A percentile compares a stretch with the other conserved stretches of the same genome.
These are phyloP conservation scores for Chelonus formosanus DNA, from an alignment of 2,888 invertebrate species.

Conservation along the genomic window DNA sequence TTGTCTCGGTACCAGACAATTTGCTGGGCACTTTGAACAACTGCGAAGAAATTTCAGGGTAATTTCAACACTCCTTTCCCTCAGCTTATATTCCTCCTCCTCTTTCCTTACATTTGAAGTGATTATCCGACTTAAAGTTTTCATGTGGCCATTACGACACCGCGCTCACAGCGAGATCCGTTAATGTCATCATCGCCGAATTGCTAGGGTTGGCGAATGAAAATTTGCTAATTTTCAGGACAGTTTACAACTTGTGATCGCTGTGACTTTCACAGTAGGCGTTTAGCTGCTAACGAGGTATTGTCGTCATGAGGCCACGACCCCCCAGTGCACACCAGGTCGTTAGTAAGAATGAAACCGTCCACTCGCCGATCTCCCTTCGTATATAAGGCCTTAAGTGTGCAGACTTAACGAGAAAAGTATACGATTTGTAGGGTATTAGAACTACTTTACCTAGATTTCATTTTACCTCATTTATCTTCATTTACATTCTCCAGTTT, in stretches of 20 bases:
- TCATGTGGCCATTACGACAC: slow-evolving; percentile 28
- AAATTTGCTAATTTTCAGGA: slow-evolving; percentile 53
- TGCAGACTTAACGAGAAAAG: slow-evolving; percentile 12
- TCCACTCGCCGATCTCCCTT: slow-evolving; percentile 12
- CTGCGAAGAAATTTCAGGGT: neutral
- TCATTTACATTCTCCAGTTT: too few species aligned
- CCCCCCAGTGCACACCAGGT: neutral
- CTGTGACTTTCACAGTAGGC: slow-evolving; percentile 49
- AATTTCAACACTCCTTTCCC: slow-evolving; percentile 8
- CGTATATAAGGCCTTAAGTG: slow-evolving; percentile 1
- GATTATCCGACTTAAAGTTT: slow-evolving; percentile 44
- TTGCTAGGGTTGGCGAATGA: slow-evolving; percentile 29
- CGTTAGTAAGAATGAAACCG: slow-evolving; percentile 18
- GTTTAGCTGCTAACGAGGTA: slow-evolving; percentile 57
- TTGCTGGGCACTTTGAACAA: neutral
- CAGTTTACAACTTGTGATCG: slow-evolving; percentile 58
- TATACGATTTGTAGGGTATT: too few species aligned
- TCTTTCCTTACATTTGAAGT: slow-evolving; percentile 11
- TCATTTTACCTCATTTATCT: too few species aligned
- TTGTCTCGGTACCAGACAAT: slow-evolving; percentile 5
- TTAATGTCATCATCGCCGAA: slow-evolving; percentile 38
- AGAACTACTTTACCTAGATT: too few species aligned
- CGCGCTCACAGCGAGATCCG: slow-evolving; percentile 31
- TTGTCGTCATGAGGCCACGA: slow-evolving; percentile 45
- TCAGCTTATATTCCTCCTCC: slow-evolving; percentile 9